Conservation (phyloP, 2,888 invertebrate species). For the Colletes collaris region DNA sequence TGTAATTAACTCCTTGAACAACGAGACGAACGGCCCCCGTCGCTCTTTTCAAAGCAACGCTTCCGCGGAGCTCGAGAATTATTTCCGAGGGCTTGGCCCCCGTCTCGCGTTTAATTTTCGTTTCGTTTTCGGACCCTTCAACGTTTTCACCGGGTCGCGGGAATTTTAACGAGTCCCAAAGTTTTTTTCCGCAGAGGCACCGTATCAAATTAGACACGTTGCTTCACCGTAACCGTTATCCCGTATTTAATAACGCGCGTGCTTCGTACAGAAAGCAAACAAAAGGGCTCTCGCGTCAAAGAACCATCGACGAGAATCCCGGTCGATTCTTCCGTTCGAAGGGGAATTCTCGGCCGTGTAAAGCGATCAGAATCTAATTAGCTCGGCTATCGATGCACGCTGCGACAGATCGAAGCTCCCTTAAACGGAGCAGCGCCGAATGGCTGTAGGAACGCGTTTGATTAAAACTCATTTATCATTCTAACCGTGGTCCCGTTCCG, state of each 20-base stretch:
- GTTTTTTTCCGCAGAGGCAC: not conserved
- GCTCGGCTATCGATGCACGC: constrained; percentile 19
- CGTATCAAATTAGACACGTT: no score
- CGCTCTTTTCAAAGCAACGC: constrained; percentile 7
- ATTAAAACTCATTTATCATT: constrained; percentile 69
- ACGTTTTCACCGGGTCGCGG: not conserved
- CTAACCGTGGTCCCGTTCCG: constrained; percentile 39
- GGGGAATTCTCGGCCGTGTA: not conserved
- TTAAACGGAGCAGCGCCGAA: constrained; percentile 7
- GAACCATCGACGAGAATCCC: not conserved
- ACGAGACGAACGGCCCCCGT: not conserved
- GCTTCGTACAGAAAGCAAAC: no score
- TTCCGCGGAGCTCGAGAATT: constrained; percentile 11
- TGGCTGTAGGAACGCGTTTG: constrained; percentile 60
- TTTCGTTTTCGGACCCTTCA: constrained; percentile 2
- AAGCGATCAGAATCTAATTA: constrained; percentile 26
- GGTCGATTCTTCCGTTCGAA: not conserved
- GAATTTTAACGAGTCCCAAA: constrained; percentile 13
- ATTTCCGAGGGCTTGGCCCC: not conserved
- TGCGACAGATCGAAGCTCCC: constrained; percentile 29
- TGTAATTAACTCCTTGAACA: constrained; percentile 44
- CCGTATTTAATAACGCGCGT: no score
- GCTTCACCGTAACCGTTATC: no score
- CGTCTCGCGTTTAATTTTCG: constrained; percentile 11
- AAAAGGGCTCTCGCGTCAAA: not conserved